Evolutionary conservation across 2,888 invertebrate genomes (phyloP), one percentile per base, ranked within the genome.

Genomic region (Drosophila falleni): DNA sequence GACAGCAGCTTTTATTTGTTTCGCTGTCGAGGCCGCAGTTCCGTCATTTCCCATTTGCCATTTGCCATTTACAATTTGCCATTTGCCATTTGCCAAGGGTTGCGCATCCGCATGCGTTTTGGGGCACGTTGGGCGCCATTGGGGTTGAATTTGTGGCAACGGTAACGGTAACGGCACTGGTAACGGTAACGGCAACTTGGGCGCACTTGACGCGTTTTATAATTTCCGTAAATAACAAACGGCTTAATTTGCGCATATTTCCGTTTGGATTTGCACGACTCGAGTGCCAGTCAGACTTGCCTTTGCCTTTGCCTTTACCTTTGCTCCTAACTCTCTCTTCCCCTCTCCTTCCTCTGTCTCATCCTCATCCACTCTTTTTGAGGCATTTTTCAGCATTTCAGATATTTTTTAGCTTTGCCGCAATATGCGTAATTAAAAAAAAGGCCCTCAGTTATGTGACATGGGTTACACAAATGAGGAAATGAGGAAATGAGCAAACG

Each of bases 191-290:
- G 78, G 49, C 66, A 50, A 64, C 85, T 80, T 86, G 80, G 89
- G 70, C 74, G 80, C 79, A 89, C 90, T 90, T 89, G 89, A 89
- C 90, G 91, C 89, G 90, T 86, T 89, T 89, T 81, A 88, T 90
- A 90, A 90, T 89, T 89, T 90, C 83, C 89, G 87, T 74, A 87
- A 89, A 91, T 84, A 91, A 89, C 89, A 90, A 91, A 89, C 88
- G 88, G 91, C 90, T 91, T 91, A 91, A 89, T 90, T 91, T 90
- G 89, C 87, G 90, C 89, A 87, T 76, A 87, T 87, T 86, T 87
- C 89, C 89, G 89, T 84, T 84, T 88, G 84, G 84, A 88, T 84
- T 84, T 84, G 73, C 84, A 88, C 87, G 87, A 86, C 84, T 88
- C 84, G 89, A 88, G 84, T 80, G 77, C 70, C 74, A 69, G 59